phyloP scores from a whole-genome alignment of 2,113 vertebrate species.

The Aepyceros melampus region DNA sequence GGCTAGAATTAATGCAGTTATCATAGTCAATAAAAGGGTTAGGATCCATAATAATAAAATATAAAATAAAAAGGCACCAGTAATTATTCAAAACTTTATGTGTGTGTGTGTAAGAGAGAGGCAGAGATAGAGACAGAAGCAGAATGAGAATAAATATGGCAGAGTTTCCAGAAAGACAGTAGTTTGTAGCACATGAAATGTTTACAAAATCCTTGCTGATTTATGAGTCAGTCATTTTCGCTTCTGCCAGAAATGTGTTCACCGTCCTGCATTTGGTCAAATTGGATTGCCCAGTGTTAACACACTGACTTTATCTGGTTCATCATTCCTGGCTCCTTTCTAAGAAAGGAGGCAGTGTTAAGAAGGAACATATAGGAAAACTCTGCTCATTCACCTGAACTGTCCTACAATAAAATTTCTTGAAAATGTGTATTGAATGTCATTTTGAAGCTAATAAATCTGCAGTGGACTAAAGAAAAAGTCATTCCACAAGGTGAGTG shows the following conservation, averaged over 20 bases:
- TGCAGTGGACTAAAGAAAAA: not conserved
- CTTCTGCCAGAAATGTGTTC: conserved; percentile 18
- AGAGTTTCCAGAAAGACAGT: conserved; percentile 37
- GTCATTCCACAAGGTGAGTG: not conserved
- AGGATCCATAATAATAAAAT: conserved; percentile 52
- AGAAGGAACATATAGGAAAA: not conserved
- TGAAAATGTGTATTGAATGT: not conserved
- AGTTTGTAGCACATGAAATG: not conserved
- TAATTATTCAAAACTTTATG: not conserved
- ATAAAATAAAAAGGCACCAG: not conserved
- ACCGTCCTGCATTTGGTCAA: not conserved
- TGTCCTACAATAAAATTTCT: not conserved
- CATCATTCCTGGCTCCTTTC: not conserved
- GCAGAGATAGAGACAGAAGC: not conserved
- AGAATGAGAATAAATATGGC: not conserved
- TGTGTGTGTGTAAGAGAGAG: not conserved
- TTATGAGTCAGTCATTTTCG: conserved; percentile 33
- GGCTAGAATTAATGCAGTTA: not conserved
- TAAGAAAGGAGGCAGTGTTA: conserved; percentile 33
- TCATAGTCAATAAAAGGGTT: not conserved
- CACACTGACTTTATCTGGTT: not conserved
- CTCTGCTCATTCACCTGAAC: not conserved
- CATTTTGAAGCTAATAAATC: conserved; percentile 11
- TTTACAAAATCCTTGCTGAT: conserved; percentile 48
- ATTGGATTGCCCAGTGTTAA: not conserved